These are phyloP conservation scores for Argyresthia albistria DNA, from an alignment of 2,888 invertebrate species.

Conservation along the genomic window DNA sequence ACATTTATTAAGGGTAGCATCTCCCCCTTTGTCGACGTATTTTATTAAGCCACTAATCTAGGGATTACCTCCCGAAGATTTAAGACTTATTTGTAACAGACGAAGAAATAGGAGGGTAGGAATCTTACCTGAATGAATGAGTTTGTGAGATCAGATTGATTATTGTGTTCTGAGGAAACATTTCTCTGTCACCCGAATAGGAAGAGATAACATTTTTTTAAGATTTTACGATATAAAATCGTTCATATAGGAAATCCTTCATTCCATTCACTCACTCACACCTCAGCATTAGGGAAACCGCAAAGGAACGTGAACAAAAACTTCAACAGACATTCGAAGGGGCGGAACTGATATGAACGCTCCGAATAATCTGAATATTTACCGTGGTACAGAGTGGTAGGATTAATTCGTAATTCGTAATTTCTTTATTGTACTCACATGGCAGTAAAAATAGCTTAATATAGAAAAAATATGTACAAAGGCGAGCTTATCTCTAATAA, in stretches of 20 bases:
- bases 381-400: slow-evolving; percentile 24
- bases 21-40: slow-evolving; percentile 10
- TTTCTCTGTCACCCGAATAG: too few relatives aligned
- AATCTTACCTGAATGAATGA: too few relatives aligned
- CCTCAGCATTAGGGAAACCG: slow-evolving; percentile 14
- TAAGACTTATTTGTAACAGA: background rate
- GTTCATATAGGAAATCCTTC: background rate
- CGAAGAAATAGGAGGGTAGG: background rate
- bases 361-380: slow-evolving; percentile 24
- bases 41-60: slow-evolving; percentile 16
- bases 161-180: too few relatives aligned
- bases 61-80: slow-evolving; percentile 12
- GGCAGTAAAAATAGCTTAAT: too few relatives aligned
- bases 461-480: too few relatives aligned
- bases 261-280: background rate
- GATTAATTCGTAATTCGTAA: too few relatives aligned
- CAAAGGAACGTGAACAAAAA: slow-evolving; percentile 31
- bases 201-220: too few relatives aligned
- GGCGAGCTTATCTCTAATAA: too few relatives aligned
- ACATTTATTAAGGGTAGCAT: background rate
- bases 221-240: background rate
- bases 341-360: slow-evolving; percentile 61
- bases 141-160: too few relatives aligned
- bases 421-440: too few relatives aligned
- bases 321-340: slow-evolving; percentile 32